A percentile compares a stretch with the other conserved stretches of the same genome.
Conservation (phyloP, 2,888 invertebrate species). For the Andricus quercusramuli region DNA sequence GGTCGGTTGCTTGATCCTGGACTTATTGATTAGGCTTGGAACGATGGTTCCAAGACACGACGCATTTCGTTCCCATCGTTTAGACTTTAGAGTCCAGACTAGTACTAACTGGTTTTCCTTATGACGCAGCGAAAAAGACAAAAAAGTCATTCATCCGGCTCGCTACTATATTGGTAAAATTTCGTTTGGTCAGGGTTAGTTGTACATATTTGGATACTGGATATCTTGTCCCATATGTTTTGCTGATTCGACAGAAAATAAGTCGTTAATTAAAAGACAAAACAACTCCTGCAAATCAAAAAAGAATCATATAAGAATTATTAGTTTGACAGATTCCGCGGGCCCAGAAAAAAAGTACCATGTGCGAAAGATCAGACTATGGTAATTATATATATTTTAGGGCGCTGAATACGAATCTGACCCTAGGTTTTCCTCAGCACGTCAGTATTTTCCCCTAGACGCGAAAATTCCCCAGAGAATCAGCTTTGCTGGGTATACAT, state of each 20-base stretch:
- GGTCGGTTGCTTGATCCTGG: conserved; percentile 38
- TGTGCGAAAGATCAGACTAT: too few species aligned
- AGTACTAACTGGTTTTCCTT: conserved; percentile 60
- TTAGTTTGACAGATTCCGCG: too few species aligned
- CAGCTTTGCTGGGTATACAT: too few species aligned
- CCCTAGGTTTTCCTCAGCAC: too few species aligned
- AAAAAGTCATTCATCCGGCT: neutral
- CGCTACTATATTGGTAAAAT: neutral
- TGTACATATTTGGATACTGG: neutral
- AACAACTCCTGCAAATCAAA: too few species aligned
- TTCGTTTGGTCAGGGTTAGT: neutral
- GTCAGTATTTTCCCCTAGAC: too few species aligned
- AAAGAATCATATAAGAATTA: too few species aligned
- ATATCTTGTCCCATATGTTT: neutral
- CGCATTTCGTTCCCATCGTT: conserved; percentile 48
- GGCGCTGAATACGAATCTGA: too few species aligned
- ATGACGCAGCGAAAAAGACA: conserved; percentile 40
- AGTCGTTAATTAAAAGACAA: too few species aligned
- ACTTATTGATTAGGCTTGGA: conserved; percentile 42
- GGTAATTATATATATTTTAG: too few species aligned
- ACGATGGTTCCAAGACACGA: conserved; percentile 55
- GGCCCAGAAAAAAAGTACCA: too few species aligned
- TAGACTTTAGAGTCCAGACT: conserved; percentile 40
- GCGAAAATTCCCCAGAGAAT: too few species aligned
- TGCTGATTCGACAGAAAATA: neutral